Conservation (phyloP, 1,140 invertebrate species). For the Caenorhabditis tropicalis region DNA sequence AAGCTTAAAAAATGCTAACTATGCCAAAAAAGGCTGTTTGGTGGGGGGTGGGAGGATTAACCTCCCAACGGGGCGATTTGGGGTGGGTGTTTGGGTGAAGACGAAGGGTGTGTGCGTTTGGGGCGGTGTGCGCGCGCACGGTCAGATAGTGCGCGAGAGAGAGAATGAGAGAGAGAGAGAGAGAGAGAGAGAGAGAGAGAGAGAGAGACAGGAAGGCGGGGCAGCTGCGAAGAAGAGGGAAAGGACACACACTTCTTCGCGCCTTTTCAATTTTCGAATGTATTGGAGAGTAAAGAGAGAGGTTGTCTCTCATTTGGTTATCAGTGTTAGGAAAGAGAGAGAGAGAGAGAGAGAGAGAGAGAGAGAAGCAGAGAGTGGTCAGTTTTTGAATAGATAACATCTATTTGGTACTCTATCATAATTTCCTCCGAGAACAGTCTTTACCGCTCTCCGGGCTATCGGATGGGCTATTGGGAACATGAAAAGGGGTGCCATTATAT, state of each 20-base stretch:
- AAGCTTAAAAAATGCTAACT: too few relatives aligned
- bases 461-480: too few relatives aligned
- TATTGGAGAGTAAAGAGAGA: not conserved
- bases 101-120: not conserved
- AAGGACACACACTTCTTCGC: not conserved
- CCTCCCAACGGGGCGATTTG: not conserved
- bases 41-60: not conserved
- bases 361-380: not conserved
- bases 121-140: not conserved
- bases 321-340: too few relatives aligned
- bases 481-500: too few relatives aligned
- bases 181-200: not conserved
- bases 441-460: too few relatives aligned
- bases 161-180: not conserved
- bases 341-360: not conserved
- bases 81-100: not conserved
- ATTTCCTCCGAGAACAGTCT: too few relatives aligned
- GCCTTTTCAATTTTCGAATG: constrained; percentile 2
- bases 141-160: not conserved
- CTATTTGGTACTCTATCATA: too few relatives aligned
- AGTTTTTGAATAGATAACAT: too few relatives aligned
- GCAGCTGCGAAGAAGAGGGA: not conserved
- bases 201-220: not conserved
- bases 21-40: not conserved
- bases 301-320: too few relatives aligned